phyloP scores from a whole-genome alignment of 2,888 invertebrate species.

The Oligia latruncula region DNA sequence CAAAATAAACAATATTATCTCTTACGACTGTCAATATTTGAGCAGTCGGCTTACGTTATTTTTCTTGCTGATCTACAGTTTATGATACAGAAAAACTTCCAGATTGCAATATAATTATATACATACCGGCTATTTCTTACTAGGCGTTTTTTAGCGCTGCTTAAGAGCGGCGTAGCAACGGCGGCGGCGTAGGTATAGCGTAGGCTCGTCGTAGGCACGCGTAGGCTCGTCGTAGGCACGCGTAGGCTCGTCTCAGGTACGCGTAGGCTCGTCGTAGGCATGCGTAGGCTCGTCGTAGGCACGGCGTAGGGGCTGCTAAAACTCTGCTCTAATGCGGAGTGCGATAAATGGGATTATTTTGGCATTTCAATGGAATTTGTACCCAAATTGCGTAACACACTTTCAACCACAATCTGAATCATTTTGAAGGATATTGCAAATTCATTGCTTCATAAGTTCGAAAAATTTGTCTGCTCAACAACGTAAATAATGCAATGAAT shows the following conservation, averaged over 20 bases:
- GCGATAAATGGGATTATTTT: no score
- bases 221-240: background rate
- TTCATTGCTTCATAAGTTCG: background rate
- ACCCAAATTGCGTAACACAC: background rate
- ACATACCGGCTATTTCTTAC: background rate
- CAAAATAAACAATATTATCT: conserved; percentile 33
- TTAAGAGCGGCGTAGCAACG: background rate
- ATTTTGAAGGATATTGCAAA: background rate
- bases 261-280: background rate
- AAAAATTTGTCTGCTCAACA: no score
- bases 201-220: background rate
- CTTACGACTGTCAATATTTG: conserved; percentile 8
- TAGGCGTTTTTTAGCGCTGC: background rate
- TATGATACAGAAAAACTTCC: background rate
- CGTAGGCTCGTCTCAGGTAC: no score
- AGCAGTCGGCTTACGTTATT: background rate
- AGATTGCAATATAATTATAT: background rate
- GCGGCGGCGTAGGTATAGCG: background rate
- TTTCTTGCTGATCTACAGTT: conserved; percentile 7
- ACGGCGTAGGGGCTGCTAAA: background rate
- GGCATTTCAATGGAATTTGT: background rate
- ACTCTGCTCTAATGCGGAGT: background rate
- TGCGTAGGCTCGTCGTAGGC: background rate
- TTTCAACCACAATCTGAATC: background rate
- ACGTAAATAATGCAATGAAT: no score